Conservation (phyloP, 1,140 invertebrate genomes). For the Halictus rubicundus region DNA sequence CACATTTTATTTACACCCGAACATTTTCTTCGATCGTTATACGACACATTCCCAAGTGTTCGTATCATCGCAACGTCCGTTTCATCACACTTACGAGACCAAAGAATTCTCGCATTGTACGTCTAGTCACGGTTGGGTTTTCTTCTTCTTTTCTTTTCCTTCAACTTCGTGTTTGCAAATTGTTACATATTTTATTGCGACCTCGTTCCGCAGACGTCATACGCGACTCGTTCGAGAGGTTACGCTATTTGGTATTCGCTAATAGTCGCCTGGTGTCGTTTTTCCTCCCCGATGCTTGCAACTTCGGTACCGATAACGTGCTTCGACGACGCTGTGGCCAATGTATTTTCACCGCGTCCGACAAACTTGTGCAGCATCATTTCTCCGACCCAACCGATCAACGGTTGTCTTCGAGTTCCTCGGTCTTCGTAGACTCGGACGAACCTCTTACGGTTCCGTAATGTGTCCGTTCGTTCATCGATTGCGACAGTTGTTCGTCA, state of each 20-base stretch:
- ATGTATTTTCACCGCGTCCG: constrained; percentile 48
- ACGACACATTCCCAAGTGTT: not conserved
- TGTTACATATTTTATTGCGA: not conserved
- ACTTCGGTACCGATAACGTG: constrained; percentile 44
- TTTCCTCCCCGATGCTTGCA: not conserved
- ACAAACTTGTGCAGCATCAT: not conserved
- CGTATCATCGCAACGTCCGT: not conserved
- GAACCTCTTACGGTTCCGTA: too few relatives aligned
- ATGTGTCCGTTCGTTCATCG: too few relatives aligned
- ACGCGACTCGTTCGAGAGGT: not conserved
- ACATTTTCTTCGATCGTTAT: not conserved
- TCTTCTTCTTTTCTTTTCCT: not conserved
- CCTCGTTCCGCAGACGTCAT: too few relatives aligned
- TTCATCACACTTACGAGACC: not conserved
- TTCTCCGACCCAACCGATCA: not conserved
- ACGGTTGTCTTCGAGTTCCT: too few relatives aligned
- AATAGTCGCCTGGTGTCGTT: too few relatives aligned
- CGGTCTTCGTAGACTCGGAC: too few relatives aligned
- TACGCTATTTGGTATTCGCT: not conserved
- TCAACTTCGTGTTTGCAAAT: not conserved
- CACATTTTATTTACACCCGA: not conserved
- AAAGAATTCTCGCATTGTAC: not conserved
- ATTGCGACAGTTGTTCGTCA: too few relatives aligned
- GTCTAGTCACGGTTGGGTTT: not conserved
- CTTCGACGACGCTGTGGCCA: constrained; percentile 5